Base-by-base conservation (phyloP, 2,113 vertebrate genomes). In the Pteropus alecto region DNA sequence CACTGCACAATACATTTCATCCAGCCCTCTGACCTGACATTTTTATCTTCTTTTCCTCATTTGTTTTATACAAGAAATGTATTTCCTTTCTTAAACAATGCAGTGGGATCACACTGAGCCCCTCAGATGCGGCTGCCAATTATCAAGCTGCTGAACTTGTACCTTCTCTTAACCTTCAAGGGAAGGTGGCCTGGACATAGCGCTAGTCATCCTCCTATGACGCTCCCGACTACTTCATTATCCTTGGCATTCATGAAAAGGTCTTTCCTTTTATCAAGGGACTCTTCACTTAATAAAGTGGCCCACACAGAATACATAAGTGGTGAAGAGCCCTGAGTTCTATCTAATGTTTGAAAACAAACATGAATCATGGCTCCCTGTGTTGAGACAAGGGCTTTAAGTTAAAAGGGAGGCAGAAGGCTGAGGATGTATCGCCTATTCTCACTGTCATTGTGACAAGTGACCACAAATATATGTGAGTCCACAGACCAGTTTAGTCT, bases 71-170 rank as follows among this genome's bases (percentile, higher is more conserved):
- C 26, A 51, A 93, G 70, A 93, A 74, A 51, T 46, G 12, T 51
- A 65, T 85, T 97, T 93, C 56, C 76, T 93, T 88, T 74, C 56
- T 93, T 89, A 89, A 60, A 87, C 48, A 78, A 95, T 96, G 33
- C 43, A 26, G 0, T 54, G 11, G 81, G 28, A 38, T 87, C 74
- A 87, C 58, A 38, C 43, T 43, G 79, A 79, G 60, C 71, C 76
- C 61, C 41, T 35, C 38, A 24, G 19, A 56, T 46, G 56, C 68
- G 68, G 30, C 81, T 88, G 73, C 70, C 51, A n/a, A 19, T 58
- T 68, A 26, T 48, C 76, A 90, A 76, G 30, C 33, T 87, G 26
- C 71, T 74, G 60, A 84, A 51, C 15, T 68, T 73, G 48, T 78
- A 60, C 54, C 51, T 79, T 94, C 68, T 71, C 77, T 91, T 90